Percentiles rank a stretch among this genome's conserved stretches.
Evolutionary conservation across 2,113 vertebrate genomes (phyloP).

Genomic region (Triplophysa tibetana): DNA sequence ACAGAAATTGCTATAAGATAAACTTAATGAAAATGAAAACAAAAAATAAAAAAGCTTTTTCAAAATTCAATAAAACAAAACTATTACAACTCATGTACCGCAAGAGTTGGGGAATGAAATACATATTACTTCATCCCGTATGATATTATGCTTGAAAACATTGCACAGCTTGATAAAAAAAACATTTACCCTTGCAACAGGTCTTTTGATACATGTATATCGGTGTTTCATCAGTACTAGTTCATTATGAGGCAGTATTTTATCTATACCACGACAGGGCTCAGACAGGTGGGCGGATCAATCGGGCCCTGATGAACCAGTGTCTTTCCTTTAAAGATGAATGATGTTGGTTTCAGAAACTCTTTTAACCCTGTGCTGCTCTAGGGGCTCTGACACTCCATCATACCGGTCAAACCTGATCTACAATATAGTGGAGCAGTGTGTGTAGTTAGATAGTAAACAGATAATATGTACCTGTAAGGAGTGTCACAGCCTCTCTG

Average conservation of each 20-base stretch:
- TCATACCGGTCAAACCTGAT: not conserved
- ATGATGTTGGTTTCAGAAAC: not conserved
- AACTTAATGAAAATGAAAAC: no score
- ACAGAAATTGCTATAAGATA: no score
- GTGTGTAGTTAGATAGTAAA: constrained; percentile 18
- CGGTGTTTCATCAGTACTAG: not conserved
- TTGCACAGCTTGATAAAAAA: no score
- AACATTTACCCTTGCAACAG: no score
- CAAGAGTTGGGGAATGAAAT: no score
- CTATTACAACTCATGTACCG: no score
- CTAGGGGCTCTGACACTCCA: not conserved
- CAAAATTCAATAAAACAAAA: no score
- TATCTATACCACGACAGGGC: not conserved
- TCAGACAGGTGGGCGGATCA: not conserved
- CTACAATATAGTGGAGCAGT: not conserved
- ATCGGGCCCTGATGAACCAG: not conserved
- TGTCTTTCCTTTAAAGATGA: not conserved
- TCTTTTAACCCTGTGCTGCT: not conserved
- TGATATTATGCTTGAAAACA: no score
- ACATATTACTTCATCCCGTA: no score
- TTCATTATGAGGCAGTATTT: not conserved
- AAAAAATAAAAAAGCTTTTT: no score
- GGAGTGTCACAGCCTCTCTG: not conserved
- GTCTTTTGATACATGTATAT: not conserved
- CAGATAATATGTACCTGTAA: constrained; percentile 23